Base-by-base conservation (phyloP, 2,797 vertebrate genomes). In the Galagoides demidoff region DNA sequence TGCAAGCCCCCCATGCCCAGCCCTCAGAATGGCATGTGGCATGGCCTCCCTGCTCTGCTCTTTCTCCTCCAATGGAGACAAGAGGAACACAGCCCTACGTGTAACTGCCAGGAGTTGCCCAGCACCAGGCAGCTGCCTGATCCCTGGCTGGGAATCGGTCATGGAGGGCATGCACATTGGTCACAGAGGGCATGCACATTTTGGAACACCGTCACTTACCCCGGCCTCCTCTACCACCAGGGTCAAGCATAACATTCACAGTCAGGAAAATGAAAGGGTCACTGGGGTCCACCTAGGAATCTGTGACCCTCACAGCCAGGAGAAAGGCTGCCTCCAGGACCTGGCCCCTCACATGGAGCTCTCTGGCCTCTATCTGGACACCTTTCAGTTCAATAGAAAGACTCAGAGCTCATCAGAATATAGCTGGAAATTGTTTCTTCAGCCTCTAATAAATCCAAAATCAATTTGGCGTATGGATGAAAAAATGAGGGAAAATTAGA, bases 401-500 rank as follows among this genome's bases (percentile, higher is more conserved):
- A 12, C 64, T 79, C 55, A 12, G 52, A 27, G 29, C 29, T 63
- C 39, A 10, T 43, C 25, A 34, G 43, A 7, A 25, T 1, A 23
- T 7, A 52, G 68, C 55, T 55, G 71, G 78, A 61, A 81, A 52
- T 43, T 16, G 74, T 13, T 64, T 52, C 45, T 55, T 85, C 22
- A 31, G 52, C 45, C 25, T 39, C 73, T 71, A 73, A 94, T 74
- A 88, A 37, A 92, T 71, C 29, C 31, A 88, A 92, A 95, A 66
- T 19, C 73, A 83, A 78, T 78, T 5, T 81, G 39, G 68, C 91
- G 13, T 45, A 31, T 25, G 20, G 43, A 73, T 14, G 81, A 29
- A 7, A 61, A 39, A 57, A 29, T 13, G 2, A 84, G 5, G 37
- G 79, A 73, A 17, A 61, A 25, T 45, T 55, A 74, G 52, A 64